Conservation (phyloP, 2,797 vertebrate species). For the Anguilla megastoma region DNA sequence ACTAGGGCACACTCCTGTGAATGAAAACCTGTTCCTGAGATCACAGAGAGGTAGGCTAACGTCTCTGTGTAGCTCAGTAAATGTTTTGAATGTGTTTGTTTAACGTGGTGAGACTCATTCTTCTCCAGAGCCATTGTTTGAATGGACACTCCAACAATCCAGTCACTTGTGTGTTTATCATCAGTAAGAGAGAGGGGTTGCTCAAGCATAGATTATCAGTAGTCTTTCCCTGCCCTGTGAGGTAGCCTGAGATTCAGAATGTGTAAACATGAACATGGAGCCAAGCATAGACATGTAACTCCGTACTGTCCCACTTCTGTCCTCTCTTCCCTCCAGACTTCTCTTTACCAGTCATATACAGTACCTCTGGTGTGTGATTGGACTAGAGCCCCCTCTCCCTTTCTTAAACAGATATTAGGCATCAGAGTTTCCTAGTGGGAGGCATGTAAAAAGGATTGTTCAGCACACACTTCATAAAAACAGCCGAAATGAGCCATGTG, state of each 20-base stretch:
- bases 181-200: not conserved
- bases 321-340: not conserved
- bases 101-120: not conserved
- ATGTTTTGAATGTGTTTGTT: constrained; percentile 42
- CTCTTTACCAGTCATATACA: not conserved
- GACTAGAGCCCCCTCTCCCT: not conserved
- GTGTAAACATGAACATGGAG: not conserved
- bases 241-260: not conserved
- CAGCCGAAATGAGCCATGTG: not conserved
- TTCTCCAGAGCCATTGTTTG: not conserved
- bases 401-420: not conserved
- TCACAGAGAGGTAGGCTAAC: not conserved
- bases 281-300: not conserved
- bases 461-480: not conserved
- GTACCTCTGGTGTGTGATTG: not conserved
- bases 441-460: not conserved
- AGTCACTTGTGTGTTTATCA: not conserved
- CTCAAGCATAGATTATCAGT: not conserved
- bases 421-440: not conserved
- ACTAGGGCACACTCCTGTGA: not conserved
- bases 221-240: constrained; percentile 18
- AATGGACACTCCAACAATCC: not conserved
- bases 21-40: not conserved
- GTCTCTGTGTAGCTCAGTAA: constrained; percentile 43
- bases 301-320: not conserved